Evolutionary conservation across 2,113 vertebrate species (phyloP), one percentile per base, ranked within the genome.

Genomic region (Microtus ochrogaster): DNA sequence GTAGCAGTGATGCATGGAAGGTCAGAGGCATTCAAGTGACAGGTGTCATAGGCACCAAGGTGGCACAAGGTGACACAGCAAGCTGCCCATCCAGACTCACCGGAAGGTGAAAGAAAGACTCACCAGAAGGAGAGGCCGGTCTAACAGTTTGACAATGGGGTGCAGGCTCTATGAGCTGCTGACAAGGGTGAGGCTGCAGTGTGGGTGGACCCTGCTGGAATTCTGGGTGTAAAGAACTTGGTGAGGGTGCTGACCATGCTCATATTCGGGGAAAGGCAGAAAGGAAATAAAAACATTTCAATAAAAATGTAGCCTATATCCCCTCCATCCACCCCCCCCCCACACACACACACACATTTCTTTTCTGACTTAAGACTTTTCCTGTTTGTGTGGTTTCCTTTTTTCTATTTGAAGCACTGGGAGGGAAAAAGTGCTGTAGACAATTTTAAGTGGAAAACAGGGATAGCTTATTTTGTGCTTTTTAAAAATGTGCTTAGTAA

Each of bases 401-500:
- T 85, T 92, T 65, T 96, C 22, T 92, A 33, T 92, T 93, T 97
- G 49, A 83, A 82, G 28, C 12, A 58, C 8, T 87, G 28, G 26
- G 65, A 73, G 74, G 63, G 92, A 85, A 55, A 61, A 49, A 58
- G 41, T 78, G 24, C 47, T 41, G 11, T 52, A 78, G 66, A 68
- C 85, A 47, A 30, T 84, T 97, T 94, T 49, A 86, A 96, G 58
- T 74, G 39, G 72, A 63, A 84, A 94, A 92, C 87, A 76, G 77
- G 12, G 47, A 82, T 84, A 93, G 70, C 74, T 94, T 94, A 61
- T 94, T 21, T 58, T 85, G 19, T 65, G 36, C 58, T 76, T 97
- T 96, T 89, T 41, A 1, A 92, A 96, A 93, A 94, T 92, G 72
- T 96, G 78, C 95, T 88, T 94, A 95, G 72, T 97, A 94, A 96